Percentiles rank a stretch among this genome's conserved stretches.
Conservation (phyloP, 2,888 invertebrate species). For the Dynastes maya region DNA sequence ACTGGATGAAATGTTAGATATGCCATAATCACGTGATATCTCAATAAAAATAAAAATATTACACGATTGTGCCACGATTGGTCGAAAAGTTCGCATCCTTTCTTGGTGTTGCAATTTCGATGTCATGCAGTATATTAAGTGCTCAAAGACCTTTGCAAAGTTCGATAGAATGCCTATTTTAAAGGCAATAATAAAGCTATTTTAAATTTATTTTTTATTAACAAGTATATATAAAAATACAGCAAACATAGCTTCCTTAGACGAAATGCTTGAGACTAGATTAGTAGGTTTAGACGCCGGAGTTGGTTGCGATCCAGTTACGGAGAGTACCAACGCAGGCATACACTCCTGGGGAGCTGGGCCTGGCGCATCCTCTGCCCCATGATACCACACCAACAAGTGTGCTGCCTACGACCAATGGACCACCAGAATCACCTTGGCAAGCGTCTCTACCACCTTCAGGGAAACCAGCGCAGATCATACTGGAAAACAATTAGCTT, state of each 20-base stretch:
- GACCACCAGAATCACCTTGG: slow-evolving; percentile 57
- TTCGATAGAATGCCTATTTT: too few relatives aligned
- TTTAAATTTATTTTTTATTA: too few relatives aligned
- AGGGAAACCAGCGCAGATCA: slow-evolving; percentile 50
- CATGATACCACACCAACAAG: slow-evolving; percentile 59
- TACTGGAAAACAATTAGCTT: slow-evolving; percentile 32
- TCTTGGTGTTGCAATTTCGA: too few relatives aligned
- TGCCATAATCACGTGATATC: too few relatives aligned
- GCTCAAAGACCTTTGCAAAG: too few relatives aligned
- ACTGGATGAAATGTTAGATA: too few relatives aligned
- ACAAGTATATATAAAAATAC: too few relatives aligned
- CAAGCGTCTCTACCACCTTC: slow-evolving; percentile 51
- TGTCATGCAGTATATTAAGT: too few relatives aligned
- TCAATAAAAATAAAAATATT: too few relatives aligned
- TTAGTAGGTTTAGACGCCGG: slow-evolving; percentile 38
- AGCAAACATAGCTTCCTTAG: slow-evolving; percentile 57
- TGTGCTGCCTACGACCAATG: slow-evolving; percentile 54
- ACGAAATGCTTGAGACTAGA: background rate
- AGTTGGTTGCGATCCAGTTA: slow-evolving; percentile 34
- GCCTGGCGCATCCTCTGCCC: slow-evolving; percentile 59
- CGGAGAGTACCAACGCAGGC: slow-evolving; percentile 41
- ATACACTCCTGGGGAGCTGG: slow-evolving; percentile 61
- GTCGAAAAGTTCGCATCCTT: too few relatives aligned
- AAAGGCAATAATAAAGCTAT: too few relatives aligned
- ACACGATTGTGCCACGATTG: too few relatives aligned